Conservation (phyloP, 2,888 invertebrate genomes). For the Malachius bipustulatus region DNA sequence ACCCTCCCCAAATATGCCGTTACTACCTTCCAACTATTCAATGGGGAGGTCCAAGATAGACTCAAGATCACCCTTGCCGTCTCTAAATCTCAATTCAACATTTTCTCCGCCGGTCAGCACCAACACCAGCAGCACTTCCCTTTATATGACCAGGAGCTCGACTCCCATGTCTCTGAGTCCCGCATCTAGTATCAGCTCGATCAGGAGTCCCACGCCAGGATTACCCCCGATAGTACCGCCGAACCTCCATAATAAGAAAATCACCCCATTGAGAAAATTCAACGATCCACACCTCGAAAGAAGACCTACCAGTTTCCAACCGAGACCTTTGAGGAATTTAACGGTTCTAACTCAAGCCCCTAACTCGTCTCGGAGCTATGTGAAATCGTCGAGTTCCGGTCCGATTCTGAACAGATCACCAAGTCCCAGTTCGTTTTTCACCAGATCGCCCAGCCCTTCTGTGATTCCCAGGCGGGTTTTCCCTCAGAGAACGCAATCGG, state of each 20-base stretch:
- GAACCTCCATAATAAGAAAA: background rate
- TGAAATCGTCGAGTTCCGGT: slow-evolving; percentile 19
- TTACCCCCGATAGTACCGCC: slow-evolving; percentile 20
- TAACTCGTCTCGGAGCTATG: slow-evolving; percentile 7
- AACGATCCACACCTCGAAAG: slow-evolving; percentile 10
- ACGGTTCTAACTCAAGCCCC: slow-evolving; percentile 28
- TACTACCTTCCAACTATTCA: no score
- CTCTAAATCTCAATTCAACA: no score
- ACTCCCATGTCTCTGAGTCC: slow-evolving; percentile 3
- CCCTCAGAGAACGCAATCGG: slow-evolving; percentile 45
- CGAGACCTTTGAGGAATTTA: slow-evolving; percentile 35
- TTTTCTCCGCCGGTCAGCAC: no score
- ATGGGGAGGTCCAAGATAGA: no score
- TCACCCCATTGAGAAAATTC: slow-evolving; percentile 2
- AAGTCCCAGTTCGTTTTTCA: slow-evolving; percentile 18
- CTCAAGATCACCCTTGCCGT: no score
- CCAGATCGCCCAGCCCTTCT: slow-evolving; percentile 10
- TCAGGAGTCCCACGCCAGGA: slow-evolving; percentile 9
- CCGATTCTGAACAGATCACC: slow-evolving; percentile 22
- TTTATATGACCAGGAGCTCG: no score
- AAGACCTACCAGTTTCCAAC: slow-evolving; percentile 27
- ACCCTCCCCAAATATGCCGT: no score
- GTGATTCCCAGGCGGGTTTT: slow-evolving; percentile 44
- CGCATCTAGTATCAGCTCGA: background rate
- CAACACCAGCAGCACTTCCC: slow-evolving; percentile 15